A percentile compares a stretch with the other conserved stretches of the same genome.
phyloP scores from a whole-genome alignment of 2,113 vertebrate genomes.

The Pangasianodon hypophthalmus region DNA sequence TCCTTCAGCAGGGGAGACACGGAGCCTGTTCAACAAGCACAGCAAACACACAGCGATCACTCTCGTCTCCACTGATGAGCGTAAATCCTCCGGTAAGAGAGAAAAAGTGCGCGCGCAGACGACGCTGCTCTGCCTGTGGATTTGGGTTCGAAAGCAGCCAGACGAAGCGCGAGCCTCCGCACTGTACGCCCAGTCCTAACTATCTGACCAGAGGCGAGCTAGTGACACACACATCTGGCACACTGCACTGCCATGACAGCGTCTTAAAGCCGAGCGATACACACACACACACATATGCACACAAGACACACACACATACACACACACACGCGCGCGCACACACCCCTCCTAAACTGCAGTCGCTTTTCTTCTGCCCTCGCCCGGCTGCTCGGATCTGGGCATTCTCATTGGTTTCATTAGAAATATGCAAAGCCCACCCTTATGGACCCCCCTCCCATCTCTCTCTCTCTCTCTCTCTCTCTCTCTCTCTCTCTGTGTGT shows the following conservation, averaged over 20 bases:
- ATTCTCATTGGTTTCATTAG: conserved; percentile 67
- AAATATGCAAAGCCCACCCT: conserved; percentile 61
- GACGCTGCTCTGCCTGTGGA: conserved; percentile 19
- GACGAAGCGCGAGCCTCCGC: conserved; percentile 35
- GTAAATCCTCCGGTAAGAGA: conserved; percentile 63
- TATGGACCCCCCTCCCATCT: conserved; percentile 38
- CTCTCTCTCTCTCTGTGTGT: not conserved
- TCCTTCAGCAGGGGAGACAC: conserved; percentile 64
- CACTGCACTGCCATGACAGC: conserved; percentile 57
- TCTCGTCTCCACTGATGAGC: not conserved
- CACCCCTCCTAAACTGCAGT: conserved; percentile 50
- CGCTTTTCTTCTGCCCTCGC: conserved; percentile 34
- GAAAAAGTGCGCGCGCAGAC: not conserved
- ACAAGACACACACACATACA: not conserved
- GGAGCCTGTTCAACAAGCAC: conserved; percentile 22
- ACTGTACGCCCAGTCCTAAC: conserved; percentile 50
- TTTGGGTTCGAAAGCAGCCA: conserved; percentile 28
- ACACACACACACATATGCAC: conserved; percentile 46
- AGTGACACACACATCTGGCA: conserved; percentile 63
- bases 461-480: conserved; percentile 27
- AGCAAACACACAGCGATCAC: not conserved
- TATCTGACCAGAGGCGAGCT: conserved; percentile 53
- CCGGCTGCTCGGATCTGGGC: conserved; percentile 34
- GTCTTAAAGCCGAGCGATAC: conserved; percentile 56
- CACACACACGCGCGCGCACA: conserved; percentile 1